Percentiles rank a stretch among this genome's conserved stretches.
phyloP scores from a whole-genome alignment of 2,797 vertebrate species.

The Coregonus ussuriensis region DNA sequence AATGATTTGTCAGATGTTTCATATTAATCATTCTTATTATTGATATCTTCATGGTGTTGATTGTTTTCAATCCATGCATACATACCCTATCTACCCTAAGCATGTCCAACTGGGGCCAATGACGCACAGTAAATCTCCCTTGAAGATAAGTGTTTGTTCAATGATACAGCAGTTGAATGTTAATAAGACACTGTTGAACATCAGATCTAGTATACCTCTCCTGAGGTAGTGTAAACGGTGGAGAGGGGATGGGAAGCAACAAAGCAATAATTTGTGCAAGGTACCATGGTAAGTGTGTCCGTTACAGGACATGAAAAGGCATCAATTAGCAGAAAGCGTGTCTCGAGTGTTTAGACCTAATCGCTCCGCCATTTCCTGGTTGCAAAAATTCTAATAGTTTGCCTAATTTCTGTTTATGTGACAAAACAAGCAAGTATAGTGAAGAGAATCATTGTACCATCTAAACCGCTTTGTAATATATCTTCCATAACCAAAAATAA shows the following conservation, averaged over 20 bases:
- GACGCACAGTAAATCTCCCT: background rate
- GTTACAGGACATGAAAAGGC: slow-evolving; percentile 7
- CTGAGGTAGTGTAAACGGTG: slow-evolving; percentile 17
- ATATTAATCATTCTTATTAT: background rate
- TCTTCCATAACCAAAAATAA: too few species aligned
- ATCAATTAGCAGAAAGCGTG: slow-evolving; percentile 16
- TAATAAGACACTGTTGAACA: slow-evolving; percentile 22
- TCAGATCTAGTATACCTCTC: background rate
- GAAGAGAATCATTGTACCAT: too few species aligned
- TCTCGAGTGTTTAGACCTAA: slow-evolving; percentile 15
- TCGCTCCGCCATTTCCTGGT: too few species aligned
- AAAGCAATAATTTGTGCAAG: slow-evolving; percentile 15
- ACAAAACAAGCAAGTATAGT: too few species aligned
- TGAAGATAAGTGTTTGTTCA: slow-evolving; percentile 6
- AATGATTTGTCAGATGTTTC: background rate
- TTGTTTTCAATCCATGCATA: background rate
- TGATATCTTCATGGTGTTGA: background rate
- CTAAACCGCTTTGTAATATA: too few species aligned
- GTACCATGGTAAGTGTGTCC: background rate
- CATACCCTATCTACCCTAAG: background rate
- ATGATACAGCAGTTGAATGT: slow-evolving; percentile 5
- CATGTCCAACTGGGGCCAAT: background rate
- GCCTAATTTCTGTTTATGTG: too few species aligned
- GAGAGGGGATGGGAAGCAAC: slow-evolving; percentile 5
- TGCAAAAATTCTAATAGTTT: too few species aligned